phyloP scores from a whole-genome alignment of 1,140 invertebrate species.

The Neocloeon triangulifer region DNA sequence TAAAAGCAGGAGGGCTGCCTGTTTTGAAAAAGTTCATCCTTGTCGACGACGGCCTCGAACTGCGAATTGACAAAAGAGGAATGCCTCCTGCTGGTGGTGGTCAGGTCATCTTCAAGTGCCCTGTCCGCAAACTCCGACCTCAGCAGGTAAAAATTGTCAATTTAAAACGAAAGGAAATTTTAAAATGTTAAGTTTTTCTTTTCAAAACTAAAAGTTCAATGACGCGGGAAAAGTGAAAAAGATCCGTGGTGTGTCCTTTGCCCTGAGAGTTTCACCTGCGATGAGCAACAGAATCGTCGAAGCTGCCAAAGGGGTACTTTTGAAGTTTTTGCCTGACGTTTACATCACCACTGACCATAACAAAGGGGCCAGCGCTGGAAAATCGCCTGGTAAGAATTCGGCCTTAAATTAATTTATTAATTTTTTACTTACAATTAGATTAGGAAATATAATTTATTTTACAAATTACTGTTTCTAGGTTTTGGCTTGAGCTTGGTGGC shows the following conservation, averaged over 20 bases:
- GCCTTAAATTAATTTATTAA: too few relatives aligned
- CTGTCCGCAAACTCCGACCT: conserved; percentile 41
- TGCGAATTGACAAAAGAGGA: conserved; percentile 72
- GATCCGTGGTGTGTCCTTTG: conserved; percentile 72
- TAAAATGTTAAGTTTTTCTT: conserved; percentile 11
- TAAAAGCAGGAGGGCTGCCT: conserved; percentile 56
- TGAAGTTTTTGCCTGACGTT: conserved; percentile 85
- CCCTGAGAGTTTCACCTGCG: conserved; percentile 72
- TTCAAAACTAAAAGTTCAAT: too few relatives aligned
- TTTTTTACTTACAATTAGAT: too few relatives aligned
- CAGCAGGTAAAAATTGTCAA: conserved; percentile 25
- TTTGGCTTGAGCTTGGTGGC: conserved; percentile 81
- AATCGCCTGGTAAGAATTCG: conserved; percentile 57
- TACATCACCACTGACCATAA: conserved; percentile 86
- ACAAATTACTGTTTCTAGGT: too few relatives aligned
- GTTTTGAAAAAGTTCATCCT: conserved; percentile 65
- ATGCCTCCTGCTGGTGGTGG: conserved; percentile 72
- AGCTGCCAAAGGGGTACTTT: conserved; percentile 68
- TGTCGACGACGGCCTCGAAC: conserved; percentile 66
- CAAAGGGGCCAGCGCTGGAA: conserved; percentile 62
- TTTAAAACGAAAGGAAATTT: conserved; percentile 19
- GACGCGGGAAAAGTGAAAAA: conserved; percentile 84
- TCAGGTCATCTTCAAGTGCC: conserved; percentile 72
- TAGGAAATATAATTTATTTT: too few relatives aligned
- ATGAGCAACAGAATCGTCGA: conserved; percentile 84